These are phyloP conservation scores for Pomatostomus ruficeps DNA, from an alignment of 2,113 vertebrate species.

Conservation along the genomic window DNA sequence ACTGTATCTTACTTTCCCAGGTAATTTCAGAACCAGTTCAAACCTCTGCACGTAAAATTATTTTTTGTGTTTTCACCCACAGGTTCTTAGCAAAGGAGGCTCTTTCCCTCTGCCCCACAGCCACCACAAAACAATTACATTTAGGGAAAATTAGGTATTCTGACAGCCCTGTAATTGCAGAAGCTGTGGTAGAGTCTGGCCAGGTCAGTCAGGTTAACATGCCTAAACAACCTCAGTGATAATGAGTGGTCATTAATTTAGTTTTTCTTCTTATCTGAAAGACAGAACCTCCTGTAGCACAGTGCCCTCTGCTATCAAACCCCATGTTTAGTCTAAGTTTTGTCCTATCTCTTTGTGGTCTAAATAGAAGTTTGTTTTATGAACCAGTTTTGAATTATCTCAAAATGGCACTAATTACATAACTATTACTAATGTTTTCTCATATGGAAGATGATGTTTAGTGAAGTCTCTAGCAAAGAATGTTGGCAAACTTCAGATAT, in stretches of 20 bases:
- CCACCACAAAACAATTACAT: not conserved
- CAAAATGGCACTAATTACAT: not conserved
- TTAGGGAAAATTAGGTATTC: not conserved
- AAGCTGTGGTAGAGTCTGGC: not conserved
- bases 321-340: constrained; percentile 49
- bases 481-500: not conserved
- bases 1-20: not conserved
- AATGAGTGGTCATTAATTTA: constrained; percentile 3
- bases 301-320: not conserved
- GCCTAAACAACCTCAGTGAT: not conserved
- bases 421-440: constrained; percentile 18
- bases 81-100: not conserved
- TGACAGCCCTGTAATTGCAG: not conserved
- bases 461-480: not conserved
- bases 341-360: not conserved
- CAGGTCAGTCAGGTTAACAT: not conserved
- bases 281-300: not conserved
- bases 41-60: not conserved
- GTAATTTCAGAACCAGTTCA: not conserved
- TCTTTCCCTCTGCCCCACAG: not conserved
- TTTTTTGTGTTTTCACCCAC: not conserved
- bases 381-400: constrained; percentile 22
- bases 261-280: constrained; percentile 29
- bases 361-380: constrained; percentile 17
- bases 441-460: not conserved